These are phyloP conservation scores for Cephus nigrinus DNA, from an alignment of 2,888 invertebrate species.

Conservation along the genomic window DNA sequence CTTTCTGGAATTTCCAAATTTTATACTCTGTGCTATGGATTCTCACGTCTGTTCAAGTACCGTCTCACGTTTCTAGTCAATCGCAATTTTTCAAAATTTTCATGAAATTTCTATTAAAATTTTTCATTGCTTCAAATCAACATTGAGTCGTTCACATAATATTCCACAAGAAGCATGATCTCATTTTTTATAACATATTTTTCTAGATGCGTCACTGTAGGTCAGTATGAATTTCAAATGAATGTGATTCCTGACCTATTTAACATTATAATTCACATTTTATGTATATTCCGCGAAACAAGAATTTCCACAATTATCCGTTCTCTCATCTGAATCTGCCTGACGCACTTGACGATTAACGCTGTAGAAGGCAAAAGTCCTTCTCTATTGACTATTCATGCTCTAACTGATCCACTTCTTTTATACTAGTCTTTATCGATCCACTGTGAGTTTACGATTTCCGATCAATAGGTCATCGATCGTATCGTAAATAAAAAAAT, in stretches of 20 bases:
- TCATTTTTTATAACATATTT: background rate
- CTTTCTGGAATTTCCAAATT: conserved; percentile 10
- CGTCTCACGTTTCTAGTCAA: background rate
- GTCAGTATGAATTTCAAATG: background rate
- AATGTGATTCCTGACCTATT: background rate
- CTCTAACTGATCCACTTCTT: conserved; percentile 8
- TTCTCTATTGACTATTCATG: conserved; percentile 19
- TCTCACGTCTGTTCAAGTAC: background rate
- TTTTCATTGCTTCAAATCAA: background rate
- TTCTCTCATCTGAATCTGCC: background rate
- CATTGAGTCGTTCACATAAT: background rate
- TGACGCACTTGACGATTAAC: background rate
- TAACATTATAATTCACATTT: background rate
- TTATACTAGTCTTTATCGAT: background rate
- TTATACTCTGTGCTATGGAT: conserved; percentile 56
- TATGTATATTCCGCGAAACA: background rate
- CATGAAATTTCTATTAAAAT: background rate
- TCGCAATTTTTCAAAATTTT: background rate
- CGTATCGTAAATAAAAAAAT: background rate
- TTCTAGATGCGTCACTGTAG: background rate
- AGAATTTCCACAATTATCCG: background rate
- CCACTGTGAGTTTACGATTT: background rate
- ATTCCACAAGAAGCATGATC: background rate
- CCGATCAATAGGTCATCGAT: background rate
- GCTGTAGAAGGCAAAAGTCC: conserved; percentile 30